phyloP scores from a whole-genome alignment of 2,113 vertebrate genomes.

The Hippocampus abdominalis region DNA sequence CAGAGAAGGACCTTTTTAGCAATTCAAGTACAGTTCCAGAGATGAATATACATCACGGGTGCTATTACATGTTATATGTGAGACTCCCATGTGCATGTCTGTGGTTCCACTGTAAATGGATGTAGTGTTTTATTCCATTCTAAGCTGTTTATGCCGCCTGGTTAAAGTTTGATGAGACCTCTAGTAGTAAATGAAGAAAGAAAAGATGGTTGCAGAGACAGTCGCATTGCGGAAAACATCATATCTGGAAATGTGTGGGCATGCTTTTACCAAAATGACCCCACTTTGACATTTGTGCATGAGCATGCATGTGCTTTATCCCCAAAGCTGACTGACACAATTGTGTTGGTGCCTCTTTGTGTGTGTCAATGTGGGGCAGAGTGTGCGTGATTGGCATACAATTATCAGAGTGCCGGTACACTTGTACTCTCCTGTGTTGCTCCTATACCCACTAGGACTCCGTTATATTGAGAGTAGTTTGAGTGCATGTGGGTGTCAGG shows the following conservation, averaged over 20 bases:
- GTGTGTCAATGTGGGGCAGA: conserved; percentile 37
- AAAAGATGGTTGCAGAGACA: conserved; percentile 45
- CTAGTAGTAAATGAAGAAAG: conserved; percentile 57
- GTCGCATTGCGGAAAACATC: conserved; percentile 62
- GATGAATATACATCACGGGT: not conserved
- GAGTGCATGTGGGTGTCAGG: conserved; percentile 14
- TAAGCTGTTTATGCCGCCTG: conserved; percentile 61
- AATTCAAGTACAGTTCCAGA: not conserved
- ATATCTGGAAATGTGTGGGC: conserved; percentile 12
- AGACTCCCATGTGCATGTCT: conserved; percentile 10
- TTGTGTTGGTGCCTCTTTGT: conserved; percentile 26
- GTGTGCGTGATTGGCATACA: conserved; percentile 64
- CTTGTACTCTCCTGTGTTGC: conserved; percentile 52
- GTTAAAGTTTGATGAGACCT: conserved; percentile 70
- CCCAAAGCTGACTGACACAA: not conserved
- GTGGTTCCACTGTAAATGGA: conserved; percentile 27
- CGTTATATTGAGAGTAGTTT: conserved; percentile 23
- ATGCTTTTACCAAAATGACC: conserved; percentile 9
- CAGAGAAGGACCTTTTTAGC: not conserved
- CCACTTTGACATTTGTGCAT: conserved; percentile 4
- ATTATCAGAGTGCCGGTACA: conserved; percentile 66
- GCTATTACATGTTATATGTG: conserved; percentile 10
- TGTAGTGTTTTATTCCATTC: conserved; percentile 60
- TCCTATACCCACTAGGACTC: conserved; percentile 34
- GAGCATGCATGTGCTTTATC: conserved; percentile 10